Conservation (phyloP, 1,140 invertebrate genomes). For the Penaeus japonicus region DNA sequence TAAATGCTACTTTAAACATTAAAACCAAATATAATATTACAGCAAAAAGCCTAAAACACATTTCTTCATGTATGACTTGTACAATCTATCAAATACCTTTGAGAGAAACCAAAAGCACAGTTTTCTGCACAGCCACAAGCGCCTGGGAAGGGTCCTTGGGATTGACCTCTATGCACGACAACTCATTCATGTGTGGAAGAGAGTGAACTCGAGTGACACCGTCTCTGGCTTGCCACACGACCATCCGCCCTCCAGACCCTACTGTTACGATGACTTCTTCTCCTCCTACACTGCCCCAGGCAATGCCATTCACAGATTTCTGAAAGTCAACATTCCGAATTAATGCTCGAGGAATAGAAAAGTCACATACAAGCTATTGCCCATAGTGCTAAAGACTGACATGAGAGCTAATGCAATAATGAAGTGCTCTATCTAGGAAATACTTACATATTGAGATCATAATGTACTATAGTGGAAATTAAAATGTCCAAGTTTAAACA, state of each 20-base stretch:
- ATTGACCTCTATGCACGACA: constrained; percentile 21
- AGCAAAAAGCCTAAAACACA: no score
- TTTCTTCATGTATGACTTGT: no score
- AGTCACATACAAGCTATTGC: background rate
- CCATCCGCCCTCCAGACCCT: constrained; percentile 15
- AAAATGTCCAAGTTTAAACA: no score
- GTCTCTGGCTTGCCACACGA: constrained; percentile 43
- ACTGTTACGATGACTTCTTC: constrained; percentile 44
- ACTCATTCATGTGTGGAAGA: background rate
- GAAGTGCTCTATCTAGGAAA: no score
- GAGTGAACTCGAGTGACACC: background rate
- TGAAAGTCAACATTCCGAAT: background rate
- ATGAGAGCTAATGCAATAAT: no score
- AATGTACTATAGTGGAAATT: no score
- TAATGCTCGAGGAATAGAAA: background rate
- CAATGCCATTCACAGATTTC: constrained; percentile 13
- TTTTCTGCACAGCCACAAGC: constrained; percentile 29
- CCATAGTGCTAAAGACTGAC: no score
- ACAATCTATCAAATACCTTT: constrained; percentile 15
- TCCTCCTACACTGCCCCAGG: constrained; percentile 39
- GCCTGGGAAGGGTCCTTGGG: constrained; percentile 17
- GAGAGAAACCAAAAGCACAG: constrained; percentile 27
- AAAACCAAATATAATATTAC: no score
- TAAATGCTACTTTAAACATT: no score
- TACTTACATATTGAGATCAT: no score